Conservation (phyloP, 2,888 invertebrate genomes). For the Acrocera orbiculus region DNA sequence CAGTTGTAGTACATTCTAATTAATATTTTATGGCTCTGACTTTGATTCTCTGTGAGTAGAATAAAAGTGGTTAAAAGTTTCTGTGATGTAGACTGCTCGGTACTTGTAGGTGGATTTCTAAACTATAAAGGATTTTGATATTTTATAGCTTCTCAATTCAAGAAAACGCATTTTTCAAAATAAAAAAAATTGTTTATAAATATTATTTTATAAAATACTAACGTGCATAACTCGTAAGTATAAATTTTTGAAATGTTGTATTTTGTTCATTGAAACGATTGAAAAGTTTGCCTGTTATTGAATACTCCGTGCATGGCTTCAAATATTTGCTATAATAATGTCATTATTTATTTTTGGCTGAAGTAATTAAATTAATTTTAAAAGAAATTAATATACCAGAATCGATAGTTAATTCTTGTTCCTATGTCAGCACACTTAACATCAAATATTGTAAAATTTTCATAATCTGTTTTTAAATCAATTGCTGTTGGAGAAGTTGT, state of each 20-base stretch:
- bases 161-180: too few relatives aligned
- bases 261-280: background rate
- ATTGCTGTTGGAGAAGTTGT: slow-evolving; percentile 5
- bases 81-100: too few relatives aligned
- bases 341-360: too few relatives aligned
- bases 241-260: background rate
- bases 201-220: background rate
- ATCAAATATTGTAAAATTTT: slow-evolving; percentile 5
- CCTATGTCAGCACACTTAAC: slow-evolving; percentile 5
- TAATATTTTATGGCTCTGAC: too few relatives aligned
- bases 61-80: too few relatives aligned
- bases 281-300: background rate
- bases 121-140: too few relatives aligned
- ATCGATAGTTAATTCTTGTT: background rate
- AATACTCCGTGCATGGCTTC: slow-evolving; percentile 5
- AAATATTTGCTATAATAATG: slow-evolving; percentile 6
- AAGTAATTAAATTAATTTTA: too few relatives aligned
- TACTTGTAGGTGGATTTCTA: too few relatives aligned
- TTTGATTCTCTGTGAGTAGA: too few relatives aligned
- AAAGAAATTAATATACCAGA: too few relatives aligned
- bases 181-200: background rate
- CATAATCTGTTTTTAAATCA: slow-evolving; percentile 6
- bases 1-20: too few relatives aligned
- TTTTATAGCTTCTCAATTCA: too few relatives aligned
- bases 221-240: slow-evolving; percentile 2